phyloP scores from a whole-genome alignment of 2,113 vertebrate genomes.

The Scophthalmus maximus region DNA sequence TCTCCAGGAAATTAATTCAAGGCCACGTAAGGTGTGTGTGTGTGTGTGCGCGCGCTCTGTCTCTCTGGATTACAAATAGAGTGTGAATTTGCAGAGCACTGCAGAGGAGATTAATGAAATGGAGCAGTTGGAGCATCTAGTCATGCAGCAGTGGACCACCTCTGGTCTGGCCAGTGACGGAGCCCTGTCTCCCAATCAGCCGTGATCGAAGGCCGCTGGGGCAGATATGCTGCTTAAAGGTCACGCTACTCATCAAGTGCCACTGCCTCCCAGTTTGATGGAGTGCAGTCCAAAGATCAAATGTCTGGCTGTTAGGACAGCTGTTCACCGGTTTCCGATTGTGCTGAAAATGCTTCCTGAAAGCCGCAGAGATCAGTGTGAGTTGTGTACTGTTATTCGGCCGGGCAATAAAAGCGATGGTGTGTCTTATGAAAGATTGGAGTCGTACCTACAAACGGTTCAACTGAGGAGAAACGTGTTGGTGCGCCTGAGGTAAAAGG shows the following conservation, averaged over 20 bases:
- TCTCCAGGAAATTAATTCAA: no score
- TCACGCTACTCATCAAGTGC: conserved; percentile 72
- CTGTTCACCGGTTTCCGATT: conserved; percentile 25
- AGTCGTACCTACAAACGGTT: conserved; percentile 19
- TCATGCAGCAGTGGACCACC: conserved; percentile 50
- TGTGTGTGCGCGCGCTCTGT: neutral
- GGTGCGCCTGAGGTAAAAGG: neutral
- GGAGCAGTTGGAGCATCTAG: conserved; percentile 44
- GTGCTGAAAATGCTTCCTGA: conserved; percentile 26
- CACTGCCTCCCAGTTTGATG: conserved; percentile 63
- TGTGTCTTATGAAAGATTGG: conserved; percentile 9
- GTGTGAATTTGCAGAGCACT: conserved; percentile 24
- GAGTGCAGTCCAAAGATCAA: conserved; percentile 70
- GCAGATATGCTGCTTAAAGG: conserved; percentile 67
- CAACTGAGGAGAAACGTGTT: conserved; percentile 22
- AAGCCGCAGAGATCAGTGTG: conserved; percentile 8
- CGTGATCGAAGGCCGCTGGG: conserved; percentile 65
- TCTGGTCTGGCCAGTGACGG: conserved; percentile 47
- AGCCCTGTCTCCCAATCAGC: conserved; percentile 55
- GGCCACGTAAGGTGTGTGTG: no score
- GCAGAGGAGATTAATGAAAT: conserved; percentile 52
- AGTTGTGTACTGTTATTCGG: conserved; percentile 19
- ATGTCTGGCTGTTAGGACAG: conserved; percentile 53
- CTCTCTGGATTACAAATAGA: conserved; percentile 22
- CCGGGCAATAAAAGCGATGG: conserved; percentile 25